Conservation (phyloP, 2,888 invertebrate genomes). For the Xylota segnis region DNA sequence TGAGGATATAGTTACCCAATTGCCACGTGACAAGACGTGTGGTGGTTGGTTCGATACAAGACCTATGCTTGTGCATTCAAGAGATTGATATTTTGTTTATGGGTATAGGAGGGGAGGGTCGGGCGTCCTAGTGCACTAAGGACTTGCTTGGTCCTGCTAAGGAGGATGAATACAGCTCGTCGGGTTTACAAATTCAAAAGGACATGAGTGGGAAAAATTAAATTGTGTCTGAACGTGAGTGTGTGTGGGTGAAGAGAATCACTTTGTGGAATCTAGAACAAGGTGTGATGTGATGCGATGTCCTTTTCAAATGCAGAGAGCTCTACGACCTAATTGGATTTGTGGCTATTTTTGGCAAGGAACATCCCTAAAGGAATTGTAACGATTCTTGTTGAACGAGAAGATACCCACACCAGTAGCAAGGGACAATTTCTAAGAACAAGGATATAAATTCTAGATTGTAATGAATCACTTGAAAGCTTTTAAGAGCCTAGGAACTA, state of each 20-base stretch:
- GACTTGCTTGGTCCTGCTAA: not conserved
- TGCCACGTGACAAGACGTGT: slow-evolving; percentile 40
- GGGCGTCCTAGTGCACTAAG: not conserved
- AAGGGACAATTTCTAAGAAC: slow-evolving; percentile 23
- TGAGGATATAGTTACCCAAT: slow-evolving; percentile 15
- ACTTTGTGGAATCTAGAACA: slow-evolving; percentile 39
- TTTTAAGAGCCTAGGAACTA: not conserved
- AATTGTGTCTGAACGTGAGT: slow-evolving; percentile 9
- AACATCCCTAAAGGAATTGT: slow-evolving; percentile 12
- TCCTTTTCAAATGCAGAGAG: slow-evolving; percentile 22
- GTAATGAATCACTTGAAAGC: slow-evolving; percentile 53
- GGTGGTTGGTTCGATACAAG: slow-evolving; percentile 11
- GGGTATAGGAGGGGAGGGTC: slow-evolving; percentile 7
- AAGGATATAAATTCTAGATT: slow-evolving; percentile 17
- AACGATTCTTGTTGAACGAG: slow-evolving; percentile 31
- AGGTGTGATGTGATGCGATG: slow-evolving; percentile 59
- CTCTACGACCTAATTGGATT: slow-evolving; percentile 55
- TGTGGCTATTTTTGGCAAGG: slow-evolving; percentile 42
- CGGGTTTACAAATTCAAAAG: slow-evolving; percentile 54
- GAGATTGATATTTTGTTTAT: slow-evolving; percentile 74
- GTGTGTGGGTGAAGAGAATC: not conserved
- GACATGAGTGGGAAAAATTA: slow-evolving; percentile 52
- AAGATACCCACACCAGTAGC: not conserved
- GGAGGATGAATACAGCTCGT: slow-evolving; percentile 20
- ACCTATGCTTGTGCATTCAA: slow-evolving; percentile 19